Percentiles rank a stretch among this genome's conserved stretches.
phyloP scores from a whole-genome alignment of 2,113 vertebrate species.

The Ia io region DNA sequence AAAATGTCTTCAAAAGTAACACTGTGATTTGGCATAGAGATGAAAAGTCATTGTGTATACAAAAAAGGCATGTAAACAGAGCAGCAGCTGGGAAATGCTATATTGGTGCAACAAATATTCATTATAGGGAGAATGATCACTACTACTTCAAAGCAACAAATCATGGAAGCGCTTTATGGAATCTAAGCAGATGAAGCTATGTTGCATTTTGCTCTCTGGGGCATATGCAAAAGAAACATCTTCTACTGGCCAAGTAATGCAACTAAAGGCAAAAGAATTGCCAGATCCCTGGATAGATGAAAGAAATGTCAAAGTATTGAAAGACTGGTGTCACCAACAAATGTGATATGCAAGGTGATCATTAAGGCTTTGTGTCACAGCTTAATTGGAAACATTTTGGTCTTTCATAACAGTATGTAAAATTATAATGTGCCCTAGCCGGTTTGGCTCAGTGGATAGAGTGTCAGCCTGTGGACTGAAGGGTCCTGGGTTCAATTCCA shows the following conservation, averaged over 20 bases:
- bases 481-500: too few species aligned
- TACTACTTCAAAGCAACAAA: slow-evolving; percentile 1
- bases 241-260: neutral
- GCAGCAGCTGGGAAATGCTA: neutral
- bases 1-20: slow-evolving; percentile 18
- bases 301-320: neutral
- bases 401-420: neutral
- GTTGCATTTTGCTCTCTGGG: slow-evolving; percentile 31
- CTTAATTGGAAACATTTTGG: neutral
- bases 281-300: neutral
- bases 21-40: neutral
- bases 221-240: neutral
- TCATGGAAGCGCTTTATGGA: neutral
- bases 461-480: too few species aligned
- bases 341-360: neutral
- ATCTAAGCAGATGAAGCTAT: neutral
- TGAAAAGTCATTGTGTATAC: neutral
- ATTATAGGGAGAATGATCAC: neutral
- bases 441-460: too few species aligned
- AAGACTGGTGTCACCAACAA: neutral
- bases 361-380: neutral
- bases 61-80: slow-evolving; percentile 1
- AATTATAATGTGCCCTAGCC: neutral
- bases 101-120: neutral
- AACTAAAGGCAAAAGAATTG: neutral